These are phyloP conservation scores for Gyrodactylus salaris DNA, from an alignment of 1,140 invertebrate genomes.

Conservation along the genomic window DNA sequence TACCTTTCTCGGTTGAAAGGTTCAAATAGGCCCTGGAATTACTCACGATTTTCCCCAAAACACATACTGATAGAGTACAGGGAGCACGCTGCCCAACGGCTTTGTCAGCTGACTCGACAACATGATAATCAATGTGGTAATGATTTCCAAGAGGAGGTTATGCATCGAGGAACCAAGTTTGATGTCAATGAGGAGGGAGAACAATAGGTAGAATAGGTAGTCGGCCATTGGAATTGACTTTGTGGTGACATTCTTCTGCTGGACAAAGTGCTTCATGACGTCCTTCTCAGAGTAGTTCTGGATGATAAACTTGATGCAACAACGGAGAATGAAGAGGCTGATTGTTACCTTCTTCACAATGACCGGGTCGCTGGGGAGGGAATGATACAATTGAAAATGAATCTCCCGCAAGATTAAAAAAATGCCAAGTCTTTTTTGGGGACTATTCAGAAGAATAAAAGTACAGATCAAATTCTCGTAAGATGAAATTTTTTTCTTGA, in stretches of 20 bases:
- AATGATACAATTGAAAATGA: too few species aligned
- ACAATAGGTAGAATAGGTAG: not conserved
- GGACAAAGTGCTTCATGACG: not conserved
- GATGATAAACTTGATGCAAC: not conserved
- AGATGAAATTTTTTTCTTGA: too few species aligned
- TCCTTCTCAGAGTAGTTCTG: not conserved
- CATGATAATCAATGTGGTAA: not conserved
- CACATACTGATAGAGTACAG: not conserved
- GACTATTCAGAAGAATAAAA: too few species aligned
- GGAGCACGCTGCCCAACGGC: not conserved
- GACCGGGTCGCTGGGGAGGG: not conserved
- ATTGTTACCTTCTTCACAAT: not conserved
- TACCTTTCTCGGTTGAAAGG: too few species aligned
- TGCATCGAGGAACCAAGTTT: not conserved
- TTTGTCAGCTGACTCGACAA: not conserved
- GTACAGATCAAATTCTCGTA: too few species aligned
- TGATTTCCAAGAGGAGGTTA: not conserved
- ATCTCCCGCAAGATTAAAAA: too few species aligned
- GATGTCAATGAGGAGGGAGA: not conserved
- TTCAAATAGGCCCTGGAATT: too few species aligned
- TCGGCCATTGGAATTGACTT: not conserved
- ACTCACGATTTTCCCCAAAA: not conserved
- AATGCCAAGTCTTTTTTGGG: too few species aligned
- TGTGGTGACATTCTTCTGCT: not conserved
- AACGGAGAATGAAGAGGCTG: not conserved